Base-by-base conservation (phyloP, 2,113 vertebrate genomes). In the Tragelaphus imberbis region DNA sequence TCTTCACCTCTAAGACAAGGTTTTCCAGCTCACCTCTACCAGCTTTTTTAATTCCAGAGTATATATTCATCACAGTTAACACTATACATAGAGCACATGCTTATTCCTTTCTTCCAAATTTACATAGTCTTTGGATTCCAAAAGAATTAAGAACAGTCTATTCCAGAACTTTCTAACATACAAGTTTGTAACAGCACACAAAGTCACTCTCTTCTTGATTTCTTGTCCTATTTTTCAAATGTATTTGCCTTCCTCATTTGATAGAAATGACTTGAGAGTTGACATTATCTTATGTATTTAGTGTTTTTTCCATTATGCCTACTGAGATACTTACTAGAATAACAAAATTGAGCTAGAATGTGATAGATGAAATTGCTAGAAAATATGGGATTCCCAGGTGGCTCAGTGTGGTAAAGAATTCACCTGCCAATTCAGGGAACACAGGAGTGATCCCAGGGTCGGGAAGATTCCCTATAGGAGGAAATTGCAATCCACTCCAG, bases 331-430 rank as follows among this genome's bases (percentile, higher is more conserved):
- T 47, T 97, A 21, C 15, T 19, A 1, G 49, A 93, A 53, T 65
- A 81, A 91, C 58, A 80, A 97, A 95, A 95, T 49, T 84, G 75
- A 96, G 3, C 28, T 92, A 47, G 17, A 80, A 84, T 56, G 65
- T 93, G 53, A 84, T 25, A 91, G 80, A 49, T 59, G 16, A 55
- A 95, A 84, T 89, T 84, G 11, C 16, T 89, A 84, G 23, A 94
- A 44, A 44, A 77, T 44, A 77, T 27, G 36, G 40, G 40, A 77
- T 77, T 47, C 40, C 23, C 13, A 27, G 13, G 40, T 79, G 25
- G 40, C 71, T 77, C 71, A 77, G 71, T 44, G 71, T 77, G 23
- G 71, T 77, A 77, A 27, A 44, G 40, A 77, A 40, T 77, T 27
- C 71, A 77, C 40, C 40, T 77, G 36, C 12, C 40, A 77, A 27